Evolutionary conservation across 2,888 invertebrate genomes (phyloP).

Genomic region (Sarcophaga rosellei): DNA sequence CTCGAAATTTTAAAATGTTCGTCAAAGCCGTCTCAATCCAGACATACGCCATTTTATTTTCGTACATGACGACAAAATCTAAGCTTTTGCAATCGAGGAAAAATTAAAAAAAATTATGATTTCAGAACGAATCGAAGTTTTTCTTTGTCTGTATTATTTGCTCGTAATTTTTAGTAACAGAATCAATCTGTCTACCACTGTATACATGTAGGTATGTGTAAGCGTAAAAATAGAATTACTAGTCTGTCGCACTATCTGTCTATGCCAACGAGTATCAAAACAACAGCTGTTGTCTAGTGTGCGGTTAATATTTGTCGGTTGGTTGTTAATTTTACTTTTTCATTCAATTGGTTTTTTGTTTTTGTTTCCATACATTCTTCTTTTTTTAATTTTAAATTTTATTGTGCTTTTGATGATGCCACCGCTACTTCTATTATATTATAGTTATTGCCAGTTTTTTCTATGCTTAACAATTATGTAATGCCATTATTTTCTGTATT

Average conservation of each 20-base stretch:
- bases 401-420: not conserved
- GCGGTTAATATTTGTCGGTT: conserved; percentile 57
- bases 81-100: too few relatives aligned
- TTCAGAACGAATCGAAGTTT: not conserved
- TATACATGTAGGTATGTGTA: not conserved
- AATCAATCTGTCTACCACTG: not conserved
- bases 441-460: conserved; percentile 12
- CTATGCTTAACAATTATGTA: conserved; percentile 31
- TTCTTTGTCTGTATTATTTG: conserved; percentile 22
- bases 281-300: conserved; percentile 63
- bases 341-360: conserved; percentile 13
- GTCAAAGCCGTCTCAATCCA: too few relatives aligned
- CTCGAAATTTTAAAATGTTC: too few relatives aligned
- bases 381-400: conserved; percentile 2
- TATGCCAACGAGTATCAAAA: conserved; percentile 28
- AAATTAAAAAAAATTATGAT: too few relatives aligned
- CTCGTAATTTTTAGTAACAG: not conserved
- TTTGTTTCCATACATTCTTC: conserved; percentile 39
- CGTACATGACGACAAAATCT: too few relatives aligned
- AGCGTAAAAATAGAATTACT: not conserved
- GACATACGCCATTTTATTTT: too few relatives aligned
- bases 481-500: not conserved
- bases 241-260: conserved; percentile 1
- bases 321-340: conserved; percentile 43
- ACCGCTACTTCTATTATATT: not conserved